phyloP scores from a whole-genome alignment of 2,797 vertebrate species.

The Acridotheres tristis region DNA sequence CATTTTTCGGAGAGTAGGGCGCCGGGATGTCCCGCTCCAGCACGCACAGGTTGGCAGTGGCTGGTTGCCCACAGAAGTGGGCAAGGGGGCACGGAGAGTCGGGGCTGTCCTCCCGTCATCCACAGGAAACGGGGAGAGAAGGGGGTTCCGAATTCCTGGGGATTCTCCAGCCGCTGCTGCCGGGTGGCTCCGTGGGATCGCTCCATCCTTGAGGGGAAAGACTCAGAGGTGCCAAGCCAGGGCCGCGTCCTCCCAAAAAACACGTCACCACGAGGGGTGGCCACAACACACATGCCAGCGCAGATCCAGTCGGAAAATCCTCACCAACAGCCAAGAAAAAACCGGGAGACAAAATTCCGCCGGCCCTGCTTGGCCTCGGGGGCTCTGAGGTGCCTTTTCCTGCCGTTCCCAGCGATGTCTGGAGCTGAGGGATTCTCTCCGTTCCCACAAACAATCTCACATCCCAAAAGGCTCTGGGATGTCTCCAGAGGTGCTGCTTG shows the following conservation, averaged over 20 bases:
- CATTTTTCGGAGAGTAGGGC: too few species aligned
- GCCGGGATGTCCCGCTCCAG: too few species aligned
- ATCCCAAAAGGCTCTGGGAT: neutral
- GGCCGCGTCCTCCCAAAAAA: neutral
- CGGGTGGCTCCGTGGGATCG: neutral
- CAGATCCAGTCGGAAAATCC: neutral
- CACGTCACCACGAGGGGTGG: neutral
- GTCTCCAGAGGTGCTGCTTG: rapidly evolving
- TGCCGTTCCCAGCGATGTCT: rapidly evolving
- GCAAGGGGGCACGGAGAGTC: too few species aligned
- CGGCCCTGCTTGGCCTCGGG: rapidly evolving
- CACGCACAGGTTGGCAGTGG: too few species aligned
- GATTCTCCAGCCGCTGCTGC: neutral
- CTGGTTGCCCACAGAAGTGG: too few species aligned
- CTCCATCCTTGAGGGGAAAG: neutral
- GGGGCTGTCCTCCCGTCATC: neutral
- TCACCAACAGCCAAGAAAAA: neutral
- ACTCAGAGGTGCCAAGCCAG: neutral
- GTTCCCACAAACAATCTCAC: rapidly evolving
- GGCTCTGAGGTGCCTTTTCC: neutral
- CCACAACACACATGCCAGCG: rapidly evolving
- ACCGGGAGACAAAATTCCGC: neutral
- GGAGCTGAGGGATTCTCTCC: neutral
- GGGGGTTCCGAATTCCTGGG: rapidly evolving
- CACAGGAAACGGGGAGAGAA: rapidly evolving